Base-by-base conservation (phyloP, 2,888 invertebrate genomes). In the Eumacrocentrus americanus region DNA sequence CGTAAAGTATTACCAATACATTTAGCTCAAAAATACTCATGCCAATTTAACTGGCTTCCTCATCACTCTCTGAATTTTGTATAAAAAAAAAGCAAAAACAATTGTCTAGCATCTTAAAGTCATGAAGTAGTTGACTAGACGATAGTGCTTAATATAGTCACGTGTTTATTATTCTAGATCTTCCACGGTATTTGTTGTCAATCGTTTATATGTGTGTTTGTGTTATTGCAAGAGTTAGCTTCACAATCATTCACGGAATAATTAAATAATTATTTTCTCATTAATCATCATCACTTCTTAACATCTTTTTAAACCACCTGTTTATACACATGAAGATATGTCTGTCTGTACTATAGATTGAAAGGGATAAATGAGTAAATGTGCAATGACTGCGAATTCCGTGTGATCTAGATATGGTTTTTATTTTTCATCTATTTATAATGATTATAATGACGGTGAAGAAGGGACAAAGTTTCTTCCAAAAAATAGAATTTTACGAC, bases 361-460 rank as follows among this genome's bases (percentile, higher is more conserved):
- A n/a, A n/a, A n/a, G n/a, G n/a, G n/a, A n/a, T n/a, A n/a, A n/a
- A n/a, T n/a, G n/a, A 63, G 63, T 61, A 51, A 66, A 55, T 65
- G 63, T 65, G n/a, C 14, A 57, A 60, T n/a, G n/a, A n/a, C n/a
- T n/a, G n/a, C n/a, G 37, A 37, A 14, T 14, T 37, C 14, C 37
- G 2, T 37, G 37, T 37, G 12, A n/a, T 12, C n/a, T 3, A 5
- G 37, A 37, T n/a, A 4, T 37, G 37, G 11, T 11, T 9, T 37
- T n/a, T 12, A 12, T 12, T 37, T 37, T 37, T 1, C 2, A 12
- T 9, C 3, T 12, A 37, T 37, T 37, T 9, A 9, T n/a, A n/a
- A 37, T 37, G 37, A 37, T 14, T 12, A 37, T 3, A 12, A 2
- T 1, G n/a, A 4, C 14, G 2, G 1, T 1, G n/a, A 35, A 9